phyloP scores from a whole-genome alignment of 1,140 invertebrate genomes.

The Saxidomus purpurata region DNA sequence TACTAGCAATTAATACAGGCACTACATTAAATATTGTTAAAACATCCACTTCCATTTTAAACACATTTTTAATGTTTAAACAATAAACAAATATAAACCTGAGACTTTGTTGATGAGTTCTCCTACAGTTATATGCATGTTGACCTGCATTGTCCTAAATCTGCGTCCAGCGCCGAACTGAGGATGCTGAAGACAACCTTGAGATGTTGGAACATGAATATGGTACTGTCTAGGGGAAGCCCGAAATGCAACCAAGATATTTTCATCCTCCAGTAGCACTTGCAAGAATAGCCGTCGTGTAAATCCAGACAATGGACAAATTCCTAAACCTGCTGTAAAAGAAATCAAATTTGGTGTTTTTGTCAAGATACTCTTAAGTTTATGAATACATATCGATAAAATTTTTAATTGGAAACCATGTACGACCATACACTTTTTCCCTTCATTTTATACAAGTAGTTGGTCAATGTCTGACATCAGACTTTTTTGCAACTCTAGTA shows the following conservation, averaged over 20 bases:
- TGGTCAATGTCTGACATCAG: too few species aligned
- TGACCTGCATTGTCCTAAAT: constrained; percentile 91
- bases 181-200: constrained; percentile 80
- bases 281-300: constrained; percentile 94
- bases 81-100: constrained; percentile 83
- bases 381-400: too few species aligned
- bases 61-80: too few species aligned
- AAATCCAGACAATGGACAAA: constrained; percentile 92
- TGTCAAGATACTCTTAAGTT: too few species aligned
- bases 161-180: constrained; percentile 88
- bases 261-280: constrained; percentile 94
- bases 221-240: constrained; percentile 67
- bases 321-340: constrained; percentile 21
- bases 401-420: too few species aligned
- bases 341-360: neutral
- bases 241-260: constrained; percentile 89
- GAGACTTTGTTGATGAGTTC: constrained; percentile 89
- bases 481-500: too few species aligned
- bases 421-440: too few species aligned
- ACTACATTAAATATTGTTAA: too few species aligned
- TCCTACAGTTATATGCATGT: constrained; percentile 91
- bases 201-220: constrained; percentile 49
- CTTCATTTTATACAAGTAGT: too few species aligned
- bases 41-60: too few species aligned
- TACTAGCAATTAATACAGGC: too few species aligned